Base-by-base conservation (phyloP, 2,113 vertebrate species). In the Probosciger aterrimus region DNA sequence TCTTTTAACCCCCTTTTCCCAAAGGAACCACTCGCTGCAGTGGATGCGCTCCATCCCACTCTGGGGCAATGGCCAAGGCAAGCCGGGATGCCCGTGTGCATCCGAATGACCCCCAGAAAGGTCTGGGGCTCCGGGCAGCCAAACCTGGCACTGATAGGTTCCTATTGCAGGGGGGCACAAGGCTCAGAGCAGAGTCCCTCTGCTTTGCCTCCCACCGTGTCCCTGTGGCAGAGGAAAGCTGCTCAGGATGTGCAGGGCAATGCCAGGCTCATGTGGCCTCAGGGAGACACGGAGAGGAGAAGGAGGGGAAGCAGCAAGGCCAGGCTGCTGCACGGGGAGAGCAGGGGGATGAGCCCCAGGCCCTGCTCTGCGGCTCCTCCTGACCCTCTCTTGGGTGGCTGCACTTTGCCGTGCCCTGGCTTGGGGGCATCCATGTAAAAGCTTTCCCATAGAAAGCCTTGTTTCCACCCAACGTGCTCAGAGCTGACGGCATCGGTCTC, bases 31-130 rank as follows among this genome's bases (percentile, higher is more conserved):
- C 39, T 17, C 2, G 2, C 44, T 18, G 52, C 59, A 30, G 70
- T 6, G 35, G 39, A 65, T 11, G 17, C 7, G 1, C 18, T 1
- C 1, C 0, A 6, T 35, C 76, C 52, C 27, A 1, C 18, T 15
- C 27, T 2, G 1, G 9, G 19, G 49, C 59, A 12, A 19, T 1
- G 19, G 5, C 44, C 3, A 7, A 24, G 46, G 52, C 0, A 5
- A 70, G 14, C 24, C 5, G 11, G 57, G 50, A 8, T 28, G 37
- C 13, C 68, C 30, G 7, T 3, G 2, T 3, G 37, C 44, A 18
- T 14, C 53, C 69, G 9, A 16, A 11, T 5, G 27, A 37, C 4
- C 19, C 69, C 71, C 47, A 11, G 18, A 16, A 24, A 20, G 11
- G 35, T 43, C 3, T 41, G 57, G 46, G 79, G 28, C 37, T 43